Percentiles rank a stretch among this genome's conserved stretches.
Evolutionary conservation across 2,888 invertebrate genomes (phyloP).

Genomic region (Chymomyza fuscimana): DNA sequence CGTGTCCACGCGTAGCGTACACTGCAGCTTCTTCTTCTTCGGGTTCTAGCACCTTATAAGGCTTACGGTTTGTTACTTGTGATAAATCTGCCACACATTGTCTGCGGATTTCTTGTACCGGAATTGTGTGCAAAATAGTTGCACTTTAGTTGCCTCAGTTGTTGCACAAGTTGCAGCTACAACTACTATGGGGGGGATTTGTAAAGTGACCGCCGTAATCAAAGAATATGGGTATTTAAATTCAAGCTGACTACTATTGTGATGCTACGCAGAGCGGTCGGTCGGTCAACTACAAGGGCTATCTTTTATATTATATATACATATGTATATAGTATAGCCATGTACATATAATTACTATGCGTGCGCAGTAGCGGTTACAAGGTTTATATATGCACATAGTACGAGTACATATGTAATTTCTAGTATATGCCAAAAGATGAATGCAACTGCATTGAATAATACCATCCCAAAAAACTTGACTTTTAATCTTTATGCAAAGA

Average conservation of each 20-base stretch:
- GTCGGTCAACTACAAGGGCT: neutral
- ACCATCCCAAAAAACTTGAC: neutral
- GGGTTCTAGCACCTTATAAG: neutral
- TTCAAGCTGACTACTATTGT: neutral
- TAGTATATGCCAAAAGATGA: neutral
- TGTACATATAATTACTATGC: neutral
- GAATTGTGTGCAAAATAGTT: slow-evolving; percentile 22
- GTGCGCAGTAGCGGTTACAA: neutral
- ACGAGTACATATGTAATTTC: no score
- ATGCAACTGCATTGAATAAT: neutral
- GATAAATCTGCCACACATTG: slow-evolving; percentile 21
- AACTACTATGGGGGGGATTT: neutral
- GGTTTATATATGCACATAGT: no score
- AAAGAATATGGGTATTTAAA: neutral
- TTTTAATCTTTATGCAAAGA: neutral
- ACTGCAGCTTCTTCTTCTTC: neutral
- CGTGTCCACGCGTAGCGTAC: neutral
- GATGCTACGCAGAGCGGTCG: neutral
- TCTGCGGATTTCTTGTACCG: slow-evolving; percentile 15
- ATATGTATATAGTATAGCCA: neutral
- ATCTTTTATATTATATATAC: neutral
- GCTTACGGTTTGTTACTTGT: slow-evolving; percentile 5
- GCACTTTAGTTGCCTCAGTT: neutral
- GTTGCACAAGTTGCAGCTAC: neutral
- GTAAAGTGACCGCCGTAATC: neutral